Evolutionary conservation across 2,888 invertebrate species (phyloP), one percentile per base, ranked within the genome.

Genomic region (Dysmachus trigonus): DNA sequence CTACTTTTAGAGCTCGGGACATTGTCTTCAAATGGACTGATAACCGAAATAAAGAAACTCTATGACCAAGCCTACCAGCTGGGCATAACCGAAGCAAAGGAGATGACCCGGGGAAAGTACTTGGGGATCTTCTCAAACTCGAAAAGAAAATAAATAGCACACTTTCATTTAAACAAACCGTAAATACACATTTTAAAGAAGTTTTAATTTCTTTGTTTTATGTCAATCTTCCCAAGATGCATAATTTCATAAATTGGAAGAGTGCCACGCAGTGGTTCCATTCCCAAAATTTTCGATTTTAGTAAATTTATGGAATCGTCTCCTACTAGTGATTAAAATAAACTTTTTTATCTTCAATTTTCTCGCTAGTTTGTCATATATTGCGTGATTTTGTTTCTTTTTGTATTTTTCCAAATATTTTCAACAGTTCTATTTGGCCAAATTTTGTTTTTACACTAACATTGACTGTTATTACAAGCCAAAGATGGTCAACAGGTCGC

Each of bases 71-170:
- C 99, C 0, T 99, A 98, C 92, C 97, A 98, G 90, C 93, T 99
- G 38, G 99, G 98, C 2, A 93, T 98, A 18, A 98, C 98, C 91
- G 99, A 99, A 93, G 96, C 98, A 0, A 97, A 97, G 91, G 98
- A 99, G 93, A 97, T 99, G 96, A 98, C 98, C 0, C 93, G 98
- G 89, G 98, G 98, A 62, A 98, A 98, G 93, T 97, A 98, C 92
- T 93, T 99, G 88, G 97, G 98, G 91, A 96, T 99, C 90, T 96
- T 96, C 90, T 93, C 92, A 88, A 90, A 90, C 82, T 88, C 89
- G 0, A 90, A 90, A 83, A 90, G 89, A 87, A 90, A 90, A 10
- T 62, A 62, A 62, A 22, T 62, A 22, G 2, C 22, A 62, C 22
- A 1, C 22, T 8, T 62, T 62, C 13, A 41, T 41, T 22, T 10